phyloP scores from a whole-genome alignment of 1,140 invertebrate genomes.

The Helicoverpa zea region DNA sequence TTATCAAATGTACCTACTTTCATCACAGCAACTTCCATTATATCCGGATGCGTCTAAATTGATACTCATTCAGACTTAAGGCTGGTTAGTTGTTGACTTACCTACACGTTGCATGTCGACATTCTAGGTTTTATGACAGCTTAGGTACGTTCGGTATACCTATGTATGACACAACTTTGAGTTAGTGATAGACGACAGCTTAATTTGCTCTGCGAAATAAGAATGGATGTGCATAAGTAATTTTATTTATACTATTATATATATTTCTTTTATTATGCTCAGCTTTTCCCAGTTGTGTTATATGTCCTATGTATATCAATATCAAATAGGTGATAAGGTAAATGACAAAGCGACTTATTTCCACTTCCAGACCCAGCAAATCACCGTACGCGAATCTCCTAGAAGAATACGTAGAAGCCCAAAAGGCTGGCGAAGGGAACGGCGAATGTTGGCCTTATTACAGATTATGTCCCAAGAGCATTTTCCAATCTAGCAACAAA shows the following conservation, averaged over 20 bases:
- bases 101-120: not conserved
- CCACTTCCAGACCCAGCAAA: constrained; percentile 90
- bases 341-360: not conserved
- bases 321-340: too few species aligned
- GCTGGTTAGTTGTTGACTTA: not conserved
- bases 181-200: too few species aligned
- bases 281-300: too few species aligned
- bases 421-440: constrained; percentile 90
- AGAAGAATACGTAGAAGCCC: constrained; percentile 92
- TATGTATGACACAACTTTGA: not conserved
- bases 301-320: too few species aligned
- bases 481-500: constrained; percentile 90
- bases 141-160: too few species aligned
- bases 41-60: constrained; percentile 11
- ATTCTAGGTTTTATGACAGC: not conserved
- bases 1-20: too few species aligned
- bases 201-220: too few species aligned
- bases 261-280: too few species aligned
- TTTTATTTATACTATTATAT: not conserved
- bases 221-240: too few species aligned
- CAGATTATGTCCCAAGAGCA: constrained; percentile 93
- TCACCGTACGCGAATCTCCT: constrained; percentile 92
- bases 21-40: not conserved
- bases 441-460: constrained; percentile 95
- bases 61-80: not conserved